Base-by-base conservation (phyloP, 2,113 vertebrate species). In the Xiphophorus hellerii region DNA sequence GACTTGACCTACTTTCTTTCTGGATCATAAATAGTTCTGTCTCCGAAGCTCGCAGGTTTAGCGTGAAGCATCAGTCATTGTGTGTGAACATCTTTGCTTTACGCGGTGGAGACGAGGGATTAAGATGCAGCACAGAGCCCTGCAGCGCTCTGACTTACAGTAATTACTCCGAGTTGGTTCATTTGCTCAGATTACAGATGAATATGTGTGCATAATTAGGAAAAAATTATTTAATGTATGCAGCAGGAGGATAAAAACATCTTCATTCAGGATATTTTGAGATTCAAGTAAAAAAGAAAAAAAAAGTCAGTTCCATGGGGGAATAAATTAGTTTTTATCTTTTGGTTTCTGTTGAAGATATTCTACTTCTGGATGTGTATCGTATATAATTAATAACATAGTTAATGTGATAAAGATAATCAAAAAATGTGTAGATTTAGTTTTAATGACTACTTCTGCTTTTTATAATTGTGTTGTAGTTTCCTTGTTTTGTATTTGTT, bases 1-100 rank as follows among this genome's bases (percentile, higher is more conserved):
- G 22, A 22, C 61, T 25, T 85, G 84, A 29, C 87, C 84, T 88
- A 80, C 84, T 85, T 82, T 76, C 82, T 82, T 78, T 74, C 27
- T 58, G 54, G 62, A 63, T 74, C 73, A 66, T 65, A 66, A 58
- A 80, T 86, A 84, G 48, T 82, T 51, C 66, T 58, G 66, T 74
- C 44, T 70, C 67, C 25, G 69, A 42, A 28, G 14, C 58, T 73
- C 67, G n/a, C 69, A 42, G 15, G 51, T 82, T 86, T 74, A 71
- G 73, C 66, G 73, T 81, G 76, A 81, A 86, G 79, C 83, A 76
- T 78, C 64, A 27, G 44, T 64, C 39, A 15, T 35, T 42, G 15
- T 5, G 20, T 58, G 73, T 3, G 3, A 48, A 71, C 70, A 48
- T 58, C 29, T 35, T 68, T 17, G 14, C 31, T 69, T 67, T 61